Base-by-base conservation (phyloP, 2,113 vertebrate species). In the Microtus montanus region DNA sequence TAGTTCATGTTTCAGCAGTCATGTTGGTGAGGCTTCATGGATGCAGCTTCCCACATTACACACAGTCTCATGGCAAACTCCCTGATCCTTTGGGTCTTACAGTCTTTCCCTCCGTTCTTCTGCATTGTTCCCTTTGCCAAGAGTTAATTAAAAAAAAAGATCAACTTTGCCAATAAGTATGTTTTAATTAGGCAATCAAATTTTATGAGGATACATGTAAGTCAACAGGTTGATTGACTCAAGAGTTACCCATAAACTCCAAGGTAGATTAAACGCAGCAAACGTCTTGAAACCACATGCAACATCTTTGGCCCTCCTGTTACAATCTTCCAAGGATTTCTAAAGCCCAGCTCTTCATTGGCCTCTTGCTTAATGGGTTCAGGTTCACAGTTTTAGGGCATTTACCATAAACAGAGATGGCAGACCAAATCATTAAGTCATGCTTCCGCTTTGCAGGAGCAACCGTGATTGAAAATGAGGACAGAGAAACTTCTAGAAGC, bases 401-500 rank as follows among this genome's bases (percentile, higher is more conserved):
- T 52, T 94, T 92, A 66, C 5, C 85, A n/a, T 58, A 89, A 28
- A 89, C 5, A 89, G 80, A 91, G 47, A 83, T 79, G 92, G 74
- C 54, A 92, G 64, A 77, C 20, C 20, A 70, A 89, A 88, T 87
- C 89, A 92, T 91, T 61, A 74, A 97, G 49, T 47, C 71, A 4
- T 44, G 63, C 13, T 5, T 82, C 35, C 64, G 49, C 20, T 79
- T 30, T 71, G 28, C 49, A 80, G 74, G 84, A 94, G 79, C 13
- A 87, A 66, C 28, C 83, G 87, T 74, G 70, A 84, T 66, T 89
- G 41, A 70, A 96, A 94, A 83, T 71, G 86, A 95, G 70, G 17
- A 44, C 22, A 86, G 35, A 90, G 82, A 92, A 94, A 26, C 47
- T 89, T 91, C 91, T 41, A n/a, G 87, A 79, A 93, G 77, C 2